phyloP scores from a whole-genome alignment of 1,140 invertebrate species.

The Cydia strobilella region DNA sequence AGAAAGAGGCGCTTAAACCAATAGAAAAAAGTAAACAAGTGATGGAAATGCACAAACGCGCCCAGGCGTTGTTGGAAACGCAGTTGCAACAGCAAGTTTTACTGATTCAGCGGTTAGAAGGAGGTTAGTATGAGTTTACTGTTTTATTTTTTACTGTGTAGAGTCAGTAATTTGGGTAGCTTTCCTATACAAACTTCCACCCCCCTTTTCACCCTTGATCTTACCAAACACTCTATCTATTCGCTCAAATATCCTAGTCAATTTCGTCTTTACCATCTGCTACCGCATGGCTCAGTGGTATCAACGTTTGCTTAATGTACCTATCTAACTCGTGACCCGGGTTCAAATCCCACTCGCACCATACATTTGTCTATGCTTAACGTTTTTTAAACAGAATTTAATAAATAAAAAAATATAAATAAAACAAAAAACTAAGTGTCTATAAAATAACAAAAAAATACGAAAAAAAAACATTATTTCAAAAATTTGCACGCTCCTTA shows the following conservation, averaged over 20 bases:
- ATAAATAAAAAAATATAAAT: not conserved
- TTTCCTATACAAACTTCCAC: too few species aligned
- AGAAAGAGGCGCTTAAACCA: slow-evolving; percentile 78
- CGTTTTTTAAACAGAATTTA: not conserved
- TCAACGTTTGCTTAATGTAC: not conserved
- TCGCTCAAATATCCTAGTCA: not conserved
- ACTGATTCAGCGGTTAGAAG: slow-evolving; percentile 87
- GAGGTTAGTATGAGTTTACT: slow-evolving; percentile 73
- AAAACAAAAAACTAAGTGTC: not conserved
- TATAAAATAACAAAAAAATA: not conserved
- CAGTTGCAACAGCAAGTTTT: slow-evolving; percentile 89
- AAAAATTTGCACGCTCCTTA: slow-evolving; percentile 34
- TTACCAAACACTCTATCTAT: too few species aligned
- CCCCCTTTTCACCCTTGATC: too few species aligned
- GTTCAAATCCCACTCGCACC: not conserved
- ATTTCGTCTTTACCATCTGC: not conserved
- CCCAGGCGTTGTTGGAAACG: slow-evolving; percentile 89
- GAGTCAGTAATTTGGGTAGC: too few species aligned
- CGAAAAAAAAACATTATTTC: not conserved
- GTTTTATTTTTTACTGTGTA: too few species aligned
- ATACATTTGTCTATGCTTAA: not conserved
- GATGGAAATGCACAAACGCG: slow-evolving; percentile 87
- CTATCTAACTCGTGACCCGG: not conserved
- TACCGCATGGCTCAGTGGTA: not conserved
- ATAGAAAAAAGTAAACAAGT: slow-evolving; percentile 87